Evolutionary conservation across 2,797 vertebrate genomes (phyloP), one percentile per base, ranked within the genome.

Genomic region (Lithobates pipiens): DNA sequence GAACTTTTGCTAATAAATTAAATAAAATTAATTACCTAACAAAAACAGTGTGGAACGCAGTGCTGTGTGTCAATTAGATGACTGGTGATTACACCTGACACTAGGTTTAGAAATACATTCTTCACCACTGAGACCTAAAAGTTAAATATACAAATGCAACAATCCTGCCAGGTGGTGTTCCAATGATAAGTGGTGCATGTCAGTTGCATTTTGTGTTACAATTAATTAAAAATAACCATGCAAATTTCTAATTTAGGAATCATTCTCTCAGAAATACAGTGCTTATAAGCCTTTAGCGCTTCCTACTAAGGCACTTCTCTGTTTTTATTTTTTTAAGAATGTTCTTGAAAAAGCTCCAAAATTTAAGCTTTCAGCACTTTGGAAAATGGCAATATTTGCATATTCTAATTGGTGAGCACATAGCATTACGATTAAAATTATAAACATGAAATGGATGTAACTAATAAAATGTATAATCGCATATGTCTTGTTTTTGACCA

Each of bases 141-240:
- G 32, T 85, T 80, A 78, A 85, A 16, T 44, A 29, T n/a, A 90
- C 89, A 91, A 90, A 54, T 86, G 80, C 83, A 89, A 82, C 88
- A 90, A 63, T 88, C 80, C 72, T 91, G 83, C 85, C 90, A 88
- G 84, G 42, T 90, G 80, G 72, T 92, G 87, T 91, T 92, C 80
- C 90, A 88, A 90, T 87, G 89, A 89, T 91, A 91, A 92, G 85
- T 90, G 80, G 74, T 90, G 78, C 84, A 85, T 91, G 88, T 82
- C 93, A 92, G 92, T 92, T 90, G 86, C 61, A 89, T 91, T 93
- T 89, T 90, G 83, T 90, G 87, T 88, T 84, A 83, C 88, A 90
- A 93, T 92, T 92, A 92, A 93, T 92, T 92, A 92, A 93, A 92
- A 90, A 91, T 91, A 89, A 75, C 82, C 88, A 84, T 91, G 83